These are phyloP conservation scores for Diarsia rubi DNA, from an alignment of 2,888 invertebrate species.

Conservation along the genomic window DNA sequence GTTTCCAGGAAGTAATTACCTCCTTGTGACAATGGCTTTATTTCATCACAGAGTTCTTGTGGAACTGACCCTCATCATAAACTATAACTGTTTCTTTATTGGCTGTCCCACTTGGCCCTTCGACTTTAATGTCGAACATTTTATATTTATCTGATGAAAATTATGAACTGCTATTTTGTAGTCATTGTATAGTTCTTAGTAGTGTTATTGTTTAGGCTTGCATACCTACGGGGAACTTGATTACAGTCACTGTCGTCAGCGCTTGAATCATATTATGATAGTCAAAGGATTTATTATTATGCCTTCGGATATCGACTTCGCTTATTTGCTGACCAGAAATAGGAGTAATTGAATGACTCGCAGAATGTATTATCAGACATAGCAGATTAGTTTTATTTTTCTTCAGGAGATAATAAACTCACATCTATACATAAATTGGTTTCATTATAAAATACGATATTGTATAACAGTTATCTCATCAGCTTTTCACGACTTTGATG, in stretches of 20 bases:
- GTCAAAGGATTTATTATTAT: constrained; percentile 20
- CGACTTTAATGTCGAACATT: constrained; percentile 31
- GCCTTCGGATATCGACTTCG: constrained; percentile 3
- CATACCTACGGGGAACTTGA: constrained; percentile 49
- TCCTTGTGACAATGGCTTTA: constrained; percentile 73
- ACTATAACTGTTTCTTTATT: constrained; percentile 63
- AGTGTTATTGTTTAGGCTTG: constrained; percentile 51
- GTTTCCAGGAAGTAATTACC: constrained; percentile 75
- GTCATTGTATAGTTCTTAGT: constrained; percentile 50
- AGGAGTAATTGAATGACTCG: too few species aligned
- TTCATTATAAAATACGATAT: neutral
- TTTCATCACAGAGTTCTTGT: constrained; percentile 65
- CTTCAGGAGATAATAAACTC: neutral
- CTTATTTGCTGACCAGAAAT: neutral
- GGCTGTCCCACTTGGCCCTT: constrained; percentile 49
- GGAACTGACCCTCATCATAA: constrained; percentile 64
- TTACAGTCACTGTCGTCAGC: constrained; percentile 40
- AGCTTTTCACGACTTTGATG: neutral
- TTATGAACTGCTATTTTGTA: constrained; percentile 28
- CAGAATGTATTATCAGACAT: neutral
- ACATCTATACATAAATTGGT: neutral
- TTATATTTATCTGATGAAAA: constrained; percentile 44
- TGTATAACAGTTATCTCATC: neutral
- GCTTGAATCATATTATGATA: constrained; percentile 41
- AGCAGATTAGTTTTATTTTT: neutral